Conservation (phyloP, 2,888 invertebrate species). For the Diarsia brunnea region DNA sequence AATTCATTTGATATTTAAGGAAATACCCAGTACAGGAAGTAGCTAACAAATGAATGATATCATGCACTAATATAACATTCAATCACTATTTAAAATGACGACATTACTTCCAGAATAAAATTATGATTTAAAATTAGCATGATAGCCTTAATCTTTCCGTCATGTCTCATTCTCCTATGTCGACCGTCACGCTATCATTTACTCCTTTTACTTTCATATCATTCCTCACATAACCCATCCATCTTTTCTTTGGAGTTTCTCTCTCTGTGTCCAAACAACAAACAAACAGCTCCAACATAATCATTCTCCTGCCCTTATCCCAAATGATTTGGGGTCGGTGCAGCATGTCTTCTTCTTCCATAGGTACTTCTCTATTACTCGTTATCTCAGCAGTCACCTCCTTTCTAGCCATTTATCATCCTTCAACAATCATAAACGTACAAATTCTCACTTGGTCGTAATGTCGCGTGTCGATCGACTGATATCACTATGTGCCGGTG, state of each 20-base stretch:
- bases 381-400: no score
- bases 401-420: no score
- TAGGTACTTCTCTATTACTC: no score
- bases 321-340: no score
- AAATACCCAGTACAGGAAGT: conserved; percentile 7
- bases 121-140: background rate
- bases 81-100: background rate
- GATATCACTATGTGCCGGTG: conserved; percentile 11
- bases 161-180: background rate
- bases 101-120: background rate
- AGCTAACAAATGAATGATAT: background rate
- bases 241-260: background rate
- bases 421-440: background rate
- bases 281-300: no score
- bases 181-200: background rate
- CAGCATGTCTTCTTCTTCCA: no score
- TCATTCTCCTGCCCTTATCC: no score
- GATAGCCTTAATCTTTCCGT: background rate
- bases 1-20: background rate
- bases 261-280: background rate
- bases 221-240: background rate
- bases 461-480: conserved; percentile 10
- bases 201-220: background rate
- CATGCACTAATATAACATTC: background rate
- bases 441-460: conserved; percentile 14